phyloP scores from a whole-genome alignment of 2,797 vertebrate species.

The Coreius guichenoti region DNA sequence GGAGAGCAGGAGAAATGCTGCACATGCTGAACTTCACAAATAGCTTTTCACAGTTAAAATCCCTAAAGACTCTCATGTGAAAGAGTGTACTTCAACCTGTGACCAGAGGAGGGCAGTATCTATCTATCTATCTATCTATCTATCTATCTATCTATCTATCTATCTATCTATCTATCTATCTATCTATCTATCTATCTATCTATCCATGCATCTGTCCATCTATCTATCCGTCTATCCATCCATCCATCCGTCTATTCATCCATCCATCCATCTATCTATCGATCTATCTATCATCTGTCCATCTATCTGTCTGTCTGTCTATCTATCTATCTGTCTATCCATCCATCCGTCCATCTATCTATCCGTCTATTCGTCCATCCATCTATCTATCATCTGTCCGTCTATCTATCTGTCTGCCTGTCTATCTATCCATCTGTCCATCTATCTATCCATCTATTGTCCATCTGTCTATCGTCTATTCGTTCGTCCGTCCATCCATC shows the following conservation, averaged over 20 bases:
- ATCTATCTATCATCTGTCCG: background rate
- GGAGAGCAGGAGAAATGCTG: conserved; percentile 29
- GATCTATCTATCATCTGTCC: background rate
- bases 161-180: background rate
- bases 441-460: background rate
- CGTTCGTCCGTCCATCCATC: background rate
- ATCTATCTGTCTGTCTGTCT: background rate
- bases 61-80: background rate
- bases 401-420: background rate
- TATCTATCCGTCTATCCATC: background rate
- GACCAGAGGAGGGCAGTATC: background rate
- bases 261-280: background rate
- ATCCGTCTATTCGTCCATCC: background rate
- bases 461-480: background rate
- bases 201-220: background rate
- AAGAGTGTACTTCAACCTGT: background rate
- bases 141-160: background rate
- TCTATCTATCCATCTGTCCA: background rate
- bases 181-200: background rate
- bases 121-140: background rate
- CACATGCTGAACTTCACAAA: conserved; percentile 55
- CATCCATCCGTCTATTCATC: background rate
- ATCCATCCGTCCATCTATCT: background rate
- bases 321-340: background rate
- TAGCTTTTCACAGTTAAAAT: conserved; percentile 32